Conservation (phyloP, 2,113 vertebrate genomes). For the Leucopsar rothschildi region DNA sequence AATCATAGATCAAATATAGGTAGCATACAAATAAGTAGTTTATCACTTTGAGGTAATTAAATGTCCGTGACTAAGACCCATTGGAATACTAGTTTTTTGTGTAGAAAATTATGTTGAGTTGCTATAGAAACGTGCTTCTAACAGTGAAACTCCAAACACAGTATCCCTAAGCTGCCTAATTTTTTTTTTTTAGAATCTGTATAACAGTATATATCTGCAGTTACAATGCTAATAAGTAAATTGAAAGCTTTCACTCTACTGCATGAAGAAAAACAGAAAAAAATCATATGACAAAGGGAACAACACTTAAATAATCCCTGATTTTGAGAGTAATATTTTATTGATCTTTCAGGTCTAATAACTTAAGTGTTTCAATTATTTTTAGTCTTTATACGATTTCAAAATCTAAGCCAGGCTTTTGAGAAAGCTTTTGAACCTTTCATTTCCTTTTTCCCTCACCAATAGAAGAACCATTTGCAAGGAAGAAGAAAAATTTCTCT, state of each 20-base stretch:
- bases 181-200: not conserved
- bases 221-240: not conserved
- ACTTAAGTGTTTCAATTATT: accelerated
- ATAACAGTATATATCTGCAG: not conserved
- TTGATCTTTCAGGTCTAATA: not conserved
- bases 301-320: not conserved
- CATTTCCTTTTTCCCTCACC: not conserved
- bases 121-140: not conserved
- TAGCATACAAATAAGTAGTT: not conserved
- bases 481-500: not conserved
- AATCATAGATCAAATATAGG: not conserved
- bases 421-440: not conserved
- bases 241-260: not conserved
- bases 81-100: not conserved
- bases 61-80: not conserved
- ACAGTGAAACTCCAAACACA: not conserved
- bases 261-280: not conserved
- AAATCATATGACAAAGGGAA: not conserved
- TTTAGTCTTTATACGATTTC: not conserved
- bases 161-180: not conserved
- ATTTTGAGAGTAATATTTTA: not conserved
- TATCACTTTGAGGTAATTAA: not conserved
- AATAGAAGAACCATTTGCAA: not conserved
- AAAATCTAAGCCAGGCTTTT: not conserved
- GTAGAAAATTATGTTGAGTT: not conserved